These are phyloP conservation scores for Nerophis lumbriciformis DNA, from an alignment of 2,113 vertebrate genomes.

Conservation along the genomic window DNA sequence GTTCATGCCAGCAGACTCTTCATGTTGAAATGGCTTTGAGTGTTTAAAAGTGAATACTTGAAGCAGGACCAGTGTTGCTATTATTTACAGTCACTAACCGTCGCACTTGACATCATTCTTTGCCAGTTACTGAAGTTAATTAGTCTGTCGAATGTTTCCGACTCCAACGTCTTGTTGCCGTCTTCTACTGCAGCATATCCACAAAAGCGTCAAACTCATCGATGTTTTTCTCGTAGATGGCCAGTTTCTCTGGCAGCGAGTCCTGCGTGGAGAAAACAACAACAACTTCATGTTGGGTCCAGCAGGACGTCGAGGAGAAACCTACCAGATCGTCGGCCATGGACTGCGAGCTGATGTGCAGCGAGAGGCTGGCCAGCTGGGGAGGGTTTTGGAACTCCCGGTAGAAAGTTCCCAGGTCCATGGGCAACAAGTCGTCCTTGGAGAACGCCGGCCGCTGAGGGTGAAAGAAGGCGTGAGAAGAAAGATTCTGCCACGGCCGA, in stretches of 20 bases:
- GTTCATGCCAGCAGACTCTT: too few relatives aligned
- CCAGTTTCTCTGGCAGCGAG: conserved; percentile 93
- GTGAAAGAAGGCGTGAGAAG: not conserved
- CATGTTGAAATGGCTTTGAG: too few relatives aligned
- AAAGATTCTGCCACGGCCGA: not conserved
- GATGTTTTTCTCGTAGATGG: conserved; percentile 93
- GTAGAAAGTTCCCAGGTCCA: conserved; percentile 98
- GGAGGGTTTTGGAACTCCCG: conserved; percentile 98
- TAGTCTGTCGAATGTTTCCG: not conserved
- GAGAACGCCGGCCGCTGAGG: conserved; percentile 93
- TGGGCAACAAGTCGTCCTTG: conserved; percentile 95
- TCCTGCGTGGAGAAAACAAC: conserved; percentile 71
- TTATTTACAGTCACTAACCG: conserved; percentile 41
- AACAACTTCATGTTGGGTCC: not conserved
- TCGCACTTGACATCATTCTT: conserved; percentile 4
- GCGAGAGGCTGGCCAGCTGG: conserved; percentile 91
- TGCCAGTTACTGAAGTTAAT: too few relatives aligned
- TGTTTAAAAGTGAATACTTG: conserved; percentile 8
- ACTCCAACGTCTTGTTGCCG: too few relatives aligned
- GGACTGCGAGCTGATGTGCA: conserved; percentile 92
- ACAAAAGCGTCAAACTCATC: conserved; percentile 98
- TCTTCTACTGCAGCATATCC: conserved; percentile 88
- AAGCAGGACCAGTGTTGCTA: not conserved
- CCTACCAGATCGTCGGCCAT: conserved; percentile 97
- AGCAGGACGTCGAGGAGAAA: too few relatives aligned